Conservation (phyloP, 2,113 vertebrate genomes). For the Sebastes schlegelii region DNA sequence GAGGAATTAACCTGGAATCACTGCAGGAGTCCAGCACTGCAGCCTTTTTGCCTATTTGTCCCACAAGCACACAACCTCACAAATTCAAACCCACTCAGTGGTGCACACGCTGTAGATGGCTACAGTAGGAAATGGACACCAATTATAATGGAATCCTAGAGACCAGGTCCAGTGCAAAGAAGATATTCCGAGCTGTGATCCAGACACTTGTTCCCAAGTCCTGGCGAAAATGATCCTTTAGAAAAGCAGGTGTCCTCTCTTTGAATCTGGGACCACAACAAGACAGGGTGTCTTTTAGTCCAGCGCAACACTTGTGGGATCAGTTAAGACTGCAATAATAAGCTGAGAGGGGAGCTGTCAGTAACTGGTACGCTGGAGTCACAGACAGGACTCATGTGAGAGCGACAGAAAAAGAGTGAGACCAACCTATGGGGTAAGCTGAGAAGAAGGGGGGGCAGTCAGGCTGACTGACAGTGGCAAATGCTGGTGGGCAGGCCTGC, state of each 20-base stretch:
- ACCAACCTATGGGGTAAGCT: constrained; percentile 82
- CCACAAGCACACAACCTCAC: constrained; percentile 46
- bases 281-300: constrained; percentile 51
- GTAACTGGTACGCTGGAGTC: constrained; percentile 75
- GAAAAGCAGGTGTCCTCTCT: constrained; percentile 54
- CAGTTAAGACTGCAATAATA: constrained; percentile 68
- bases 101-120: constrained; percentile 35
- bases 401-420: constrained; percentile 81
- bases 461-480: constrained; percentile 85
- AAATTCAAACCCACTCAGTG: constrained; percentile 52
- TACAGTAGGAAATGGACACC: constrained; percentile 49
- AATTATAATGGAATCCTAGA: constrained; percentile 60
- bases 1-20: constrained; percentile 65
- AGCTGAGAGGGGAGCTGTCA: constrained; percentile 66
- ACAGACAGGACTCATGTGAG: constrained; percentile 80
- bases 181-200: constrained; percentile 78
- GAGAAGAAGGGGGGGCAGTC: constrained; percentile 80
- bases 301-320: constrained; percentile 35
- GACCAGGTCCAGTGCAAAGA: constrained; percentile 52
- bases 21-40: constrained; percentile 76
- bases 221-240: constrained; percentile 65
- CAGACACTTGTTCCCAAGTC: constrained; percentile 74
- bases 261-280: constrained; percentile 51
- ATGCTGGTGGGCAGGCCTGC: constrained; percentile 76
- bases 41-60: constrained; percentile 48